A percentile compares a stretch with the other conserved stretches of the same genome.
Conservation (phyloP, 1,140 invertebrate species). For the Zophobas morio region DNA sequence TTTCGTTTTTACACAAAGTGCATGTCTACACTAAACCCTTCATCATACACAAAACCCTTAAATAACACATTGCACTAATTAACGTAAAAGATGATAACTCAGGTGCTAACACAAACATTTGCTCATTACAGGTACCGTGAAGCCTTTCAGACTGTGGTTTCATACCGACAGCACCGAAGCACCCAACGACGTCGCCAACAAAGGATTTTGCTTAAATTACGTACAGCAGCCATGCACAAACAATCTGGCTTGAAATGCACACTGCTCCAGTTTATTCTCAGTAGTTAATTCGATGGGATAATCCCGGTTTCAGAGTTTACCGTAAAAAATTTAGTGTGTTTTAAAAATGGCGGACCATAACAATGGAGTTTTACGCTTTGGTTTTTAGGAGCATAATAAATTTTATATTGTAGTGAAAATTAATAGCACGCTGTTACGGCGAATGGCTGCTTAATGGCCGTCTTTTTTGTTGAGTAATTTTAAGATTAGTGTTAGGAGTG, state of each 20-base stretch:
- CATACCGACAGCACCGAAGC: slow-evolving; percentile 84
- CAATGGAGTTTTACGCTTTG: not conserved
- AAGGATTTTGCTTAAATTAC: slow-evolving; percentile 87
- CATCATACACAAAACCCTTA: no score
- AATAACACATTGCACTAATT: no score
- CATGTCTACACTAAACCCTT: no score
- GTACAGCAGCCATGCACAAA: slow-evolving; percentile 88
- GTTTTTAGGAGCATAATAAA: not conserved
- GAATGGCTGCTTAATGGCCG: not conserved
- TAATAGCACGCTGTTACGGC: not conserved
- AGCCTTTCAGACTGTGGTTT: slow-evolving; percentile 83
- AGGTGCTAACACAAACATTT: slow-evolving; percentile 15
- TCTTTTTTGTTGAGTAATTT: not conserved
- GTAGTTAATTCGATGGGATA: slow-evolving; percentile 3
- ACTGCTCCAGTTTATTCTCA: slow-evolving; percentile 1
- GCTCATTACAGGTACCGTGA: slow-evolving; percentile 78
- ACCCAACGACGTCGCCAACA: slow-evolving; percentile 80
- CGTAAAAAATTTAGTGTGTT: not conserved
- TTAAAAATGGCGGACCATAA: not conserved
- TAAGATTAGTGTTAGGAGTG: not conserved
- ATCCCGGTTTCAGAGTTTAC: not conserved
- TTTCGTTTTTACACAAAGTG: no score
- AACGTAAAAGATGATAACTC: no score
- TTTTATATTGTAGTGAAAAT: not conserved
- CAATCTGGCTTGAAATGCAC: slow-evolving; percentile 52